Base-by-base conservation (phyloP, 2,797 vertebrate genomes). In the Danionella dracula region DNA sequence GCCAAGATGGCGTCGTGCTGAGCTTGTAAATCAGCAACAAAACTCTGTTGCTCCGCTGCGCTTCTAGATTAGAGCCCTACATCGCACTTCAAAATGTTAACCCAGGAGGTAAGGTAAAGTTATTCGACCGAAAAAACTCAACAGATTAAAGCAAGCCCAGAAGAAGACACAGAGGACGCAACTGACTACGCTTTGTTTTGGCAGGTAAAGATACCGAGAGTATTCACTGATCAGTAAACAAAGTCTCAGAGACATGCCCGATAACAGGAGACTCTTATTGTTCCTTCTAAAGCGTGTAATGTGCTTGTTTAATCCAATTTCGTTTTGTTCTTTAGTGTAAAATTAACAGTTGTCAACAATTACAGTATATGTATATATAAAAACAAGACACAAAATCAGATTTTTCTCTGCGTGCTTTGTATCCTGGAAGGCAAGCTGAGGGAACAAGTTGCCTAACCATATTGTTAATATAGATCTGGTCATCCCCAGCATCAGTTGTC, bases 1-100 rank as follows among this genome's bases (percentile, higher is more conserved):
- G 35, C 59, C 59, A 76, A 73, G 8, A 76, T 76, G 74, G 74
- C 71, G 54, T 62, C 49, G 55, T 68, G 54, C 63, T 57, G 41
- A 55, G 12, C 11, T 37, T 55, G 29, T 15, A 41, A 8, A 65
- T 29, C 31, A 11, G 34, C 51, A 55, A 50, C 42, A 29, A 19
- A 31, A 46, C 12, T 4, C 5, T 10, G 15, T 46, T 27, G 23
- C 7, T 20, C 20, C 1, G n/a, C 12, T 31, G n/a, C 10, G 29
- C 23, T 5, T 17, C 8, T 59, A 35, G 1, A 5, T 7, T 37
- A 8, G 4, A 8, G 5, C 35, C 16, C 7, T 56, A n/a, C 4
- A 23, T 21, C 48, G 9, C 4, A 1, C 4, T 19, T 20, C 17
- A 13, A 76, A 53, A 72, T 72, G 73, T 21, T 42, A 35, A 32